phyloP scores from a whole-genome alignment of 23 tunicate species.

The Halocynthia roretzi region DNA sequence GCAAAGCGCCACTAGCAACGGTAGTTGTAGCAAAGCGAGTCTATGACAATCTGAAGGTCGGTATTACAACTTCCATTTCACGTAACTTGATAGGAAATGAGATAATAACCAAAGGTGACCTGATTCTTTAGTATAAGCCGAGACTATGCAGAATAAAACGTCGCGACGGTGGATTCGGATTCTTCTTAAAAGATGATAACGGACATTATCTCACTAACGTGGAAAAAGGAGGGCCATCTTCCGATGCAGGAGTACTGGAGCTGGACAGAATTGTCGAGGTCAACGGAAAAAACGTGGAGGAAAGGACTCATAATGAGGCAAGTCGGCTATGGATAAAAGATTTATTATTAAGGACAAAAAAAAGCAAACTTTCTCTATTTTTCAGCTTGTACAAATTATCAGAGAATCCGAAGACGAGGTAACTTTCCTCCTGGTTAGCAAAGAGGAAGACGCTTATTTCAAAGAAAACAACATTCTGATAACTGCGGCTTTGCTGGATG shows the following conservation, averaged over 20 bases:
- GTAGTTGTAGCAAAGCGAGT: conserved; percentile 25
- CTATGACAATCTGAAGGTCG: no score
- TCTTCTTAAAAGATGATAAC: conserved; percentile 64
- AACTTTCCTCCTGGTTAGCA: conserved; percentile 45
- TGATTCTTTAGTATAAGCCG: neutral
- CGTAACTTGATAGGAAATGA: no score
- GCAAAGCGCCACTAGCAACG: conserved; percentile 8
- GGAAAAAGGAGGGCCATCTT: conserved; percentile 70
- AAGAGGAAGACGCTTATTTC: conserved; percentile 25
- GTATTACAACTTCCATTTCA: no score
- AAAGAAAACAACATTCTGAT: conserved; percentile 28
- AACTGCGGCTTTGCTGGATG: conserved; percentile 22
- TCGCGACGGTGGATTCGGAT: conserved; percentile 48
- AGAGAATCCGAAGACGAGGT: conserved; percentile 48
- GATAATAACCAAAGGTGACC: no score
- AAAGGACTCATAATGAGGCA: conserved; percentile 47
- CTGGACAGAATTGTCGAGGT: conserved; percentile 65
- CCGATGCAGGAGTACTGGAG: conserved; percentile 56
- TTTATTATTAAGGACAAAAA: neutral
- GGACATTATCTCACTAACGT: conserved; percentile 60
- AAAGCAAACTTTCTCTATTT: neutral
- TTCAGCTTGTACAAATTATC: conserved; percentile 58
- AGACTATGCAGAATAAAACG: conserved; percentile 50
- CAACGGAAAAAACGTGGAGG: conserved; percentile 49
- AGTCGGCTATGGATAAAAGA: neutral